Evolutionary conservation across 2,888 invertebrate species (phyloP).

Genomic region (Apamea monoglypha): DNA sequence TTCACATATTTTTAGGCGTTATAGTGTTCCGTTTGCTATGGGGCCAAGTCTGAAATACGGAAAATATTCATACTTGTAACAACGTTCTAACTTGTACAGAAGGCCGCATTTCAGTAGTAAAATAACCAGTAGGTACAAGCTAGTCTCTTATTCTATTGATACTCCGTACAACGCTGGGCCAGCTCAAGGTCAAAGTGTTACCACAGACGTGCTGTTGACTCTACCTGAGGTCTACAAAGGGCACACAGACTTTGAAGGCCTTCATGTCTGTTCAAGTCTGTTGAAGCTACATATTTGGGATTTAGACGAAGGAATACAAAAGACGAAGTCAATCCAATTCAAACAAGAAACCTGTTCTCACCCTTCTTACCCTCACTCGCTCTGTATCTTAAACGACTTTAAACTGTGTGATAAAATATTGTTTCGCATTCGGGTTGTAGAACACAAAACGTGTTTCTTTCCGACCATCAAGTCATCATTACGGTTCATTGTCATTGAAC

Average conservation of each 20-base stretch:
- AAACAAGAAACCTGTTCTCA: neutral
- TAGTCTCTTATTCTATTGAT: neutral
- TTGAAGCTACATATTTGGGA: neutral
- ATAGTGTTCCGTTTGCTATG: neutral
- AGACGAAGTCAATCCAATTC: neutral
- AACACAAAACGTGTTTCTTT: slow-evolving; percentile 23
- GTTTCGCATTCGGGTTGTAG: neutral
- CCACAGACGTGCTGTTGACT: too few relatives aligned
- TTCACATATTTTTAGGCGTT: too few relatives aligned
- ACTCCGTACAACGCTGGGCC: neutral
- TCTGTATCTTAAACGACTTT: neutral
- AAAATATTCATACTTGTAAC: neutral
- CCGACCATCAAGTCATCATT: slow-evolving; percentile 22
- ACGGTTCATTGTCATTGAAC: slow-evolving; percentile 78
- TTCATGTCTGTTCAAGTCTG: too few relatives aligned
- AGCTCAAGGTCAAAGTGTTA: neutral
- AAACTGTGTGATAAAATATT: slow-evolving; percentile 4
- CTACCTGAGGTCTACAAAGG: neutral
- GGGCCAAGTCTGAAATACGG: neutral
- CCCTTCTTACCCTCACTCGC: too few relatives aligned
- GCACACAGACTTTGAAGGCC: neutral
- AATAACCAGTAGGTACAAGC: neutral
- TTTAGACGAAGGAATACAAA: neutral
- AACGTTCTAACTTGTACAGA: neutral
- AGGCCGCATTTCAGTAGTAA: neutral